phyloP scores from a whole-genome alignment of 2,113 vertebrate genomes.

The Platysteira castanea region DNA sequence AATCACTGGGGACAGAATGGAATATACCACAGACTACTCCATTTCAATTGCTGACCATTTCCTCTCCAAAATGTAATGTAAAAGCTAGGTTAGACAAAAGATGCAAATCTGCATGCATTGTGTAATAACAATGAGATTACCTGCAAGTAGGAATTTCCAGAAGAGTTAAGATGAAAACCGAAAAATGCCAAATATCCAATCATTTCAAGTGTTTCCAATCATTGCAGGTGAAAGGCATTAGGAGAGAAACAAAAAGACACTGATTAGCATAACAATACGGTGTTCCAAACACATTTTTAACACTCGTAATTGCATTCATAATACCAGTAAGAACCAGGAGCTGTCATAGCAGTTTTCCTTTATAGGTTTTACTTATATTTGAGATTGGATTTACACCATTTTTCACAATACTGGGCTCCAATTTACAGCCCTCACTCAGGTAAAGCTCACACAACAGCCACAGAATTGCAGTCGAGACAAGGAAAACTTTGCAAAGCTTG shows the following conservation, averaged over 20 bases:
- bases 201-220: not conserved
- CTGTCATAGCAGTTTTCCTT: not conserved
- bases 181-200: not conserved
- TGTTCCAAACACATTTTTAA: not conserved
- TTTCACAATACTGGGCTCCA: not conserved
- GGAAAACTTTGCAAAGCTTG: not conserved
- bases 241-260: constrained; percentile 6
- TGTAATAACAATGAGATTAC: constrained; percentile 39
- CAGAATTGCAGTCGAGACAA: not conserved
- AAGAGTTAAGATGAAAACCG: not conserved
- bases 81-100: not conserved
- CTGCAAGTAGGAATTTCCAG: constrained; percentile 42
- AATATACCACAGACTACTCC: not conserved
- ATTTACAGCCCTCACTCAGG: not conserved
- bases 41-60: not conserved
- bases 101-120: not conserved
- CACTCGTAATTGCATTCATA: not conserved
- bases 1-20: not conserved
- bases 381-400: not conserved
- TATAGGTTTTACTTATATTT: not conserved
- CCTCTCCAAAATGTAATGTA: not conserved
- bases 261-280: constrained; percentile 26
- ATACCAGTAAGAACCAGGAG: not conserved
- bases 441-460: not conserved
- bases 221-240: constrained; percentile 27